A percentile compares a stretch with the other conserved stretches of the same genome.
Conservation (phyloP, 2,888 invertebrate species). For the Morpho helenor region DNA sequence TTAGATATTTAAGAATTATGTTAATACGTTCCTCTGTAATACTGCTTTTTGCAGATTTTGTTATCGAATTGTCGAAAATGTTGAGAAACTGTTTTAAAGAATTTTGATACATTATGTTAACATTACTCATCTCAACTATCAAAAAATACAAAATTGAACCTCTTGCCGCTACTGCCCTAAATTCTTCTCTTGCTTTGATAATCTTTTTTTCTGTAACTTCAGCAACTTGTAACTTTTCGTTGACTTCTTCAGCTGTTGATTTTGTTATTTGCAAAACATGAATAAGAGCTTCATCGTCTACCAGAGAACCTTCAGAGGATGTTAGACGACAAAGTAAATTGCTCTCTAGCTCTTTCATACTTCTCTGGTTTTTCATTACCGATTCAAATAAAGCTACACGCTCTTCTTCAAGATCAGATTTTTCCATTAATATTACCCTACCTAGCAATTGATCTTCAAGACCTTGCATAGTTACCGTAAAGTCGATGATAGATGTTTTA, state of each 20-base stretch:
- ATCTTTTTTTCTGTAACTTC: constrained; percentile 97
- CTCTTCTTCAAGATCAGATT: constrained; percentile 96
- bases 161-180: constrained; percentile 95
- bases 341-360: constrained; percentile 97
- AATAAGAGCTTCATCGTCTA: constrained; percentile 97
- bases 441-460: constrained; percentile 96
- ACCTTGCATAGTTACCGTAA: constrained; percentile 98
- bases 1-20: constrained; percentile 93
- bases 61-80: constrained; percentile 96
- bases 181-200: constrained; percentile 95
- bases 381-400: constrained; percentile 95
- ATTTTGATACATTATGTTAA: constrained; percentile 98
- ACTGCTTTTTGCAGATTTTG: constrained; percentile 91
- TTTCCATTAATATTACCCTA: constrained; percentile 96
- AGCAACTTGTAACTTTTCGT: constrained; percentile 94
- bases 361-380: constrained; percentile 96
- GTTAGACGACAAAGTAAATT: constrained; percentile 94
- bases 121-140: constrained; percentile 98
- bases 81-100: constrained; percentile 95
- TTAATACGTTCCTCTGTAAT: constrained; percentile 92
- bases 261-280: constrained; percentile 92
- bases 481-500: constrained; percentile 97
- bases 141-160: constrained; percentile 97
- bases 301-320: constrained; percentile 94
- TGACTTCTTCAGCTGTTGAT: constrained; percentile 95